phyloP scores from a whole-genome alignment of 2,797 vertebrate species.

The Buphagus erythrorhynchus region DNA sequence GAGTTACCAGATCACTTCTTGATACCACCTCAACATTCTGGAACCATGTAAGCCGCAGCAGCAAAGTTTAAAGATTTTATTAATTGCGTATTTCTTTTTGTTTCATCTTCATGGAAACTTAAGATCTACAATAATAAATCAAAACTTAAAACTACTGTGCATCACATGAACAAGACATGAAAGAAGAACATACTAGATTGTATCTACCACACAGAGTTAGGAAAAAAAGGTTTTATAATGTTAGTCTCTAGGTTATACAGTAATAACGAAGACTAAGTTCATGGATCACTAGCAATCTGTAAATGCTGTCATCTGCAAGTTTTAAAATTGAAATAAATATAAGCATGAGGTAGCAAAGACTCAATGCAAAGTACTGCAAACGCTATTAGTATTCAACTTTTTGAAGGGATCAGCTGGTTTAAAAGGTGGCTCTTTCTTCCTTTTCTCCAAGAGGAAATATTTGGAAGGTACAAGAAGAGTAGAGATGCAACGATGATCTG shows the following conservation, averaged over 20 bases:
- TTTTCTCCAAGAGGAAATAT: background rate
- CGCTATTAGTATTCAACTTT: background rate
- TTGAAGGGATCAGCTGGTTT: background rate
- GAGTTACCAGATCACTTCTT: background rate
- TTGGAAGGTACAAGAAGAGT: background rate
- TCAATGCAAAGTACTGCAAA: background rate
- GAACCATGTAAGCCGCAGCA: background rate
- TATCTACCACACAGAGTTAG: background rate
- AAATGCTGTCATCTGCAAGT: background rate
- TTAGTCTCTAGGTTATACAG: background rate
- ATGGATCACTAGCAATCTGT: background rate
- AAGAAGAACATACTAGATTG: background rate
- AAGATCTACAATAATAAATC: background rate
- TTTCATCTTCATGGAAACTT: background rate
- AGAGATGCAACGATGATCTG: background rate
- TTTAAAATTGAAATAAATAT: background rate
- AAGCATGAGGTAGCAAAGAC: background rate
- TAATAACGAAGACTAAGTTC: background rate
- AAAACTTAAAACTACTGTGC: background rate
- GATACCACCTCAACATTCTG: background rate
- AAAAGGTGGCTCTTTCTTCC: background rate
- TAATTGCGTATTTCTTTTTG: fast-evolving
- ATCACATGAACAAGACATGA: background rate
- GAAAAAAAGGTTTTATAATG: background rate
- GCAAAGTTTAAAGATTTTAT: background rate